These are phyloP conservation scores for Drosophila rhopaloa DNA, from an alignment of 1,140 invertebrate species.

Conservation along the genomic window DNA sequence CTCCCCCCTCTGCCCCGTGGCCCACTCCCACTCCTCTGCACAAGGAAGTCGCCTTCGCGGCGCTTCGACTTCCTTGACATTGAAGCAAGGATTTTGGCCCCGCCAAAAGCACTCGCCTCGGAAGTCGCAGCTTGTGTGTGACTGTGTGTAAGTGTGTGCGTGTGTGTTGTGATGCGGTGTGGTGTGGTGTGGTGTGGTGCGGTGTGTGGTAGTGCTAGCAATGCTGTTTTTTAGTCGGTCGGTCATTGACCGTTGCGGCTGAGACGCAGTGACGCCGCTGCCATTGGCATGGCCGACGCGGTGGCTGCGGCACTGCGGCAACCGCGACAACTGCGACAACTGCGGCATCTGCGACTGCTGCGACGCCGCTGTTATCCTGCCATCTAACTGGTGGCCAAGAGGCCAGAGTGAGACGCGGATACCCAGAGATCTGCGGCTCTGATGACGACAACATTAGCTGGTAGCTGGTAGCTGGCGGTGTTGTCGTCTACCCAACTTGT, in stretches of 20 bases:
- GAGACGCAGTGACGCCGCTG: conserved; percentile 79
- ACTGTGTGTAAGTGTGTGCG: conserved; percentile 10
- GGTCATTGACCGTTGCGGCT: conserved; percentile 83
- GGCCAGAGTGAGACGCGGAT: conserved; percentile 19
- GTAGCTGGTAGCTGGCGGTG: conserved; percentile 23
- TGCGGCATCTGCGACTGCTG: conserved; percentile 4
- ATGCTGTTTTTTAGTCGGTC: conserved; percentile 81
- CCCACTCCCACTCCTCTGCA: conserved; percentile 50
- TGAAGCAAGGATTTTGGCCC: conserved; percentile 75
- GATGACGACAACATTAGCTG: conserved; percentile 70
- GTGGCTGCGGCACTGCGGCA: conserved; percentile 22
- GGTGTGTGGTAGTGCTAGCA: conserved; percentile 12
- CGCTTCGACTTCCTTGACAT: conserved; percentile 76
- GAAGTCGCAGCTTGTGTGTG: conserved; percentile 47
- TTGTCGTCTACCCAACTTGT: conserved; percentile 75
- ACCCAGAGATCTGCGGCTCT: conserved; percentile 27
- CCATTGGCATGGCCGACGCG: conserved; percentile 65
- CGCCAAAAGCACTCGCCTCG: conserved; percentile 54
- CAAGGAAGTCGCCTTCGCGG: conserved; percentile 61
- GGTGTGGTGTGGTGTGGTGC: conserved; percentile 2
- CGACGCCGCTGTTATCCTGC: conserved; percentile 51
- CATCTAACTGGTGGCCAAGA: conserved; percentile 48
- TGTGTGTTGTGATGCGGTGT: conserved; percentile 11
- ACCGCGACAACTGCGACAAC: background rate
- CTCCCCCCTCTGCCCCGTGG: background rate